Percentiles rank a stretch among this genome's conserved stretches.
Evolutionary conservation across 2,888 invertebrate species (phyloP).

Genomic region (Eledona agricola): DNA sequence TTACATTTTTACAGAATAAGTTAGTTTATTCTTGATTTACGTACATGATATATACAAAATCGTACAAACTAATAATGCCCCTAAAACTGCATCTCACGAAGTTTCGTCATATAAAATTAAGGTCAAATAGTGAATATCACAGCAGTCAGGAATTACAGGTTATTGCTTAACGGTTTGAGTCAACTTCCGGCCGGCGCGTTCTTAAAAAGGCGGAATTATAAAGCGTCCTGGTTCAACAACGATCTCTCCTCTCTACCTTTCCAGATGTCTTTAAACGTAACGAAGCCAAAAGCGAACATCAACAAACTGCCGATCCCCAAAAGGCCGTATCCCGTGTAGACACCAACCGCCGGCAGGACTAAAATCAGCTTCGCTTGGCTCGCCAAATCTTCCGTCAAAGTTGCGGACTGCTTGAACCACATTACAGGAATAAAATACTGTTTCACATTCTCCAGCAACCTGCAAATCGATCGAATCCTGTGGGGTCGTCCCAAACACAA

Average conservation of each 20-base stretch:
- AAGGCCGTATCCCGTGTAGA: constrained; percentile 67
- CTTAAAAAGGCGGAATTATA: constrained; percentile 39
- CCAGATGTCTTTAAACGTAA: constrained; percentile 56
- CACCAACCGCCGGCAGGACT: constrained; percentile 65
- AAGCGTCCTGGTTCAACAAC: constrained; percentile 51
- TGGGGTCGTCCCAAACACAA: constrained; percentile 5
- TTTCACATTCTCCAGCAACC: constrained; percentile 67
- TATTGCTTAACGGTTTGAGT: too few species aligned
- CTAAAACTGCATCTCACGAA: too few species aligned
- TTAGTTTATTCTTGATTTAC: too few species aligned
- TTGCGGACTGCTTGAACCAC: constrained; percentile 78
- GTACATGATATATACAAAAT: too few species aligned
- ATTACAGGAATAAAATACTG: constrained; percentile 75
- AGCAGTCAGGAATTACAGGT: too few species aligned
- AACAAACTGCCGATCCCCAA: constrained; percentile 62
- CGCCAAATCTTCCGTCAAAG: constrained; percentile 68
- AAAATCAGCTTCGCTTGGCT: constrained; percentile 65
- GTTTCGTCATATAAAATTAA: too few species aligned
- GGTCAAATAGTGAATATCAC: too few species aligned
- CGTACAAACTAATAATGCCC: too few species aligned
- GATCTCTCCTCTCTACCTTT: constrained; percentile 56
- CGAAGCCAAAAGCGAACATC: constrained; percentile 54
- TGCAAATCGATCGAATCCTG: constrained; percentile 54
- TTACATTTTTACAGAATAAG: constrained; percentile 23
- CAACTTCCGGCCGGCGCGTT: too few species aligned